Evolutionary conservation across 2,113 vertebrate species (phyloP).

Genomic region (Rhabdomys dilectus): DNA sequence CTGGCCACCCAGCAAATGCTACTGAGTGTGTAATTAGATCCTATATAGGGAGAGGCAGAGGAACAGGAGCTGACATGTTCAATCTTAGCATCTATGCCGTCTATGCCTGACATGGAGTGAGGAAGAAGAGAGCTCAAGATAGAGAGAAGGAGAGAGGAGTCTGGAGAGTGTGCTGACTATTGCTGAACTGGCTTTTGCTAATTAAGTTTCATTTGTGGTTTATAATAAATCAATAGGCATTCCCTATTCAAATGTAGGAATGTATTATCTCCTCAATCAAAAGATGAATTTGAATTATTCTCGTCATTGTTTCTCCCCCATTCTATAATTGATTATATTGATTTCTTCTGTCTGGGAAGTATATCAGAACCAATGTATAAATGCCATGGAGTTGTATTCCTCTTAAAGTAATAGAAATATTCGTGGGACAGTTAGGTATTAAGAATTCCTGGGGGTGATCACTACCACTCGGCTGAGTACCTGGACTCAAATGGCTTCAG

Average conservation of each 20-base stretch:
- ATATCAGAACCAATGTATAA: constrained; percentile 15
- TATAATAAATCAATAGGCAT: constrained; percentile 32
- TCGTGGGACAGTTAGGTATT: neutral
- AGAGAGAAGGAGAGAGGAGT: neutral
- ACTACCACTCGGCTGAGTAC: neutral
- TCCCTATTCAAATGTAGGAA: constrained; percentile 52
- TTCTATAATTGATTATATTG: constrained; percentile 54
- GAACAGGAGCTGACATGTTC: neutral
- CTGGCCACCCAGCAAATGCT: neutral
- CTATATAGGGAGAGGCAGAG: neutral
- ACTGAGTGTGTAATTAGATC: neutral
- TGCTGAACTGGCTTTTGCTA: neutral
- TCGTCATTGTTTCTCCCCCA: constrained; percentile 55
- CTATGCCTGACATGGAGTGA: neutral
- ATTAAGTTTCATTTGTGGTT: constrained; percentile 28
- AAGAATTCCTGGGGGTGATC: neutral
- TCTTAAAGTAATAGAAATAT: neutral
- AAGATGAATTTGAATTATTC: constrained; percentile 58
- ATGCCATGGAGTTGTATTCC: neutral
- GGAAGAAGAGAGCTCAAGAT: neutral
- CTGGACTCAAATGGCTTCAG: neutral
- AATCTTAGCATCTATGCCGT: neutral
- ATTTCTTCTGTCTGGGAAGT: constrained; percentile 56
- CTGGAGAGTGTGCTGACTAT: neutral
- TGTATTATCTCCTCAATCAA: constrained; percentile 16